Conservation (phyloP, 1,140 invertebrate species). For the Sipha flava region DNA sequence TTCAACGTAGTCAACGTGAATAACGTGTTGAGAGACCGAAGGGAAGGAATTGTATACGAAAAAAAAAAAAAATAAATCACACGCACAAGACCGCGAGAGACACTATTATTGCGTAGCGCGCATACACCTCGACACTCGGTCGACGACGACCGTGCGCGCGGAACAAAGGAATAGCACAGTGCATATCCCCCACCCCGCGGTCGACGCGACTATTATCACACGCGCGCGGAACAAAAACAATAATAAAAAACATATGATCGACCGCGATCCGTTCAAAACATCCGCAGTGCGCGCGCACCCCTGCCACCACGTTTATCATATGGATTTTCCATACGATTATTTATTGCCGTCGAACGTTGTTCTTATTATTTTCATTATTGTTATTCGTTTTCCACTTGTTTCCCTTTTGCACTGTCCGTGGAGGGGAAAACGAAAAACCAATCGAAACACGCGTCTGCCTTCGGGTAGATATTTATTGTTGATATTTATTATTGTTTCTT, state of each 20-base stretch:
- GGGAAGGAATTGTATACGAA: too few relatives aligned
- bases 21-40: too few relatives aligned
- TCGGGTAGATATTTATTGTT: too few relatives aligned
- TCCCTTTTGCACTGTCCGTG: too few relatives aligned
- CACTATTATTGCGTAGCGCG: not conserved
- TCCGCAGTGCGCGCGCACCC: not conserved
- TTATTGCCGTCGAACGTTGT: not conserved
- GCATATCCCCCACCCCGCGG: not conserved
- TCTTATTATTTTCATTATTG: too few relatives aligned
- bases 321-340: not conserved
- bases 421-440: too few relatives aligned
- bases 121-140: not conserved
- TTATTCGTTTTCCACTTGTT: too few relatives aligned
- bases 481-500: too few relatives aligned
- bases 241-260: constrained; percentile 32
- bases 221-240: constrained; percentile 28
- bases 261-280: constrained; percentile 12
- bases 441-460: too few relatives aligned
- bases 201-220: not conserved
- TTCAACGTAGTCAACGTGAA: too few relatives aligned
- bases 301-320: not conserved
- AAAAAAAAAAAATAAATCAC: not conserved
- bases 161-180: constrained; percentile 22
- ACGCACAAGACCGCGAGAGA: not conserved
- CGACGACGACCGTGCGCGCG: constrained; percentile 7